These are phyloP conservation scores for Epizoanthus scotinus DNA, from an alignment of 92 coral and sea anemone genomes.

Conservation along the genomic window DNA sequence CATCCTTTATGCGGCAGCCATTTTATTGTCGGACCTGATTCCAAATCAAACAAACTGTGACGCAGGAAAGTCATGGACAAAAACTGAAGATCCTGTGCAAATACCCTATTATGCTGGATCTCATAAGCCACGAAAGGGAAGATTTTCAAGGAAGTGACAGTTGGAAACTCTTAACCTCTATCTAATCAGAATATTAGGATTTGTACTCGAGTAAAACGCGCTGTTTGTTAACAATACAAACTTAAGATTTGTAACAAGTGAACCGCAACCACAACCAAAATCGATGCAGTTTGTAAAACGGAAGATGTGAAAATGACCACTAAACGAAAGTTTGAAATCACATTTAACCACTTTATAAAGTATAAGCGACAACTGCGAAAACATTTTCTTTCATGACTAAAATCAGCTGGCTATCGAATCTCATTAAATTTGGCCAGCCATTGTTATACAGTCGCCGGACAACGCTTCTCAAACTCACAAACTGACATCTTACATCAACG, in stretches of 20 bases:
- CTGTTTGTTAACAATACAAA: constrained; percentile 19
- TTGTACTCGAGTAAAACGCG: constrained; percentile 14
- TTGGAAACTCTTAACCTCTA: neutral
- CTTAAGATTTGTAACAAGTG: neutral
- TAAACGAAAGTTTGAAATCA: constrained; percentile 11
- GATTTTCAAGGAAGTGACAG: constrained; percentile 18
- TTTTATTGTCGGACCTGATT: constrained; percentile 14
- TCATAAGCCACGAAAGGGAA: constrained; percentile 1
- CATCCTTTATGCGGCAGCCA: constrained; percentile 36
- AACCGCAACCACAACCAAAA: constrained; percentile 4
- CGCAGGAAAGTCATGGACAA: constrained; percentile 27
- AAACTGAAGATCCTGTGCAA: constrained; percentile 37
- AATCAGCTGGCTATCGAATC: constrained; percentile 27
- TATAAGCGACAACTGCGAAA: neutral
- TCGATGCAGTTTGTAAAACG: constrained; percentile 7
- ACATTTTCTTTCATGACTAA: neutral
- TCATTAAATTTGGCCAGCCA: constrained; percentile 12
- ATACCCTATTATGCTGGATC: neutral
- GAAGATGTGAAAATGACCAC: neutral
- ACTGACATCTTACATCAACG: constrained; percentile 14
- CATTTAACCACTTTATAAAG: constrained; percentile 8
- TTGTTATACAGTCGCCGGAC: constrained; percentile 31
- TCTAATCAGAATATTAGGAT: neutral
- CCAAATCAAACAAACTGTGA: constrained; percentile 37
- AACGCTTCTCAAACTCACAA: constrained; percentile 24